Percentiles rank a stretch among this genome's conserved stretches.
These are phyloP conservation scores for Lanistes nyassanus DNA, from an alignment of 1,140 invertebrate genomes.

Conservation along the genomic window DNA sequence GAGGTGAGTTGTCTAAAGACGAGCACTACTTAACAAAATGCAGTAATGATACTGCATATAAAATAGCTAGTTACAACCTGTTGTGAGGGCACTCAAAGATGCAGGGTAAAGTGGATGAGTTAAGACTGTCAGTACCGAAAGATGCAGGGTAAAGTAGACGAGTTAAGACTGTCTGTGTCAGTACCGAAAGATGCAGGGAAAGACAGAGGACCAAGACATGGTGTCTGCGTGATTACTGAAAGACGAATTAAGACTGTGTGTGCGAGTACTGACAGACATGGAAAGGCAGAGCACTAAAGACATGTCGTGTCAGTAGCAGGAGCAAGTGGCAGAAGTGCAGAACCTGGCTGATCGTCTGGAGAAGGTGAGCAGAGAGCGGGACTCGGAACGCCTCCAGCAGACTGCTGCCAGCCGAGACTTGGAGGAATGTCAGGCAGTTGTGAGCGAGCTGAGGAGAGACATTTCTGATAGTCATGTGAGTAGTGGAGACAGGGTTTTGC, in stretches of 20 bases:
- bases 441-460: not conserved
- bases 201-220: no score
- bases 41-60: not conserved
- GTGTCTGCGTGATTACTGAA: no score
- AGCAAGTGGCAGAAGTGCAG: conserved; percentile 1
- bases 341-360: not conserved
- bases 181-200: no score
- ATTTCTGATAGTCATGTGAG: conserved; percentile 8
- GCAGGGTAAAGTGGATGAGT: not conserved
- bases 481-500: not conserved
- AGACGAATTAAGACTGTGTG: no score
- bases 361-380: conserved; percentile 3
- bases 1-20: no score
- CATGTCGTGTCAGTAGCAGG: not conserved
- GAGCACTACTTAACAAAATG: not conserved
- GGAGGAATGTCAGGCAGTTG: not conserved
- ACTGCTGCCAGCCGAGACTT: conserved; percentile 4
- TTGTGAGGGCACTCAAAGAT: no score
- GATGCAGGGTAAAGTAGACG: not conserved
- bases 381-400: not conserved
- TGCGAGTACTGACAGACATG: no score
- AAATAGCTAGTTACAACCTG: no score
- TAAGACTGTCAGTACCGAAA: not conserved
- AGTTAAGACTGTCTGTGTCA: not conserved
- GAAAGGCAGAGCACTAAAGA: no score